Base-by-base conservation (phyloP, 2,888 invertebrate genomes). In the Cryptocephalus moraei region DNA sequence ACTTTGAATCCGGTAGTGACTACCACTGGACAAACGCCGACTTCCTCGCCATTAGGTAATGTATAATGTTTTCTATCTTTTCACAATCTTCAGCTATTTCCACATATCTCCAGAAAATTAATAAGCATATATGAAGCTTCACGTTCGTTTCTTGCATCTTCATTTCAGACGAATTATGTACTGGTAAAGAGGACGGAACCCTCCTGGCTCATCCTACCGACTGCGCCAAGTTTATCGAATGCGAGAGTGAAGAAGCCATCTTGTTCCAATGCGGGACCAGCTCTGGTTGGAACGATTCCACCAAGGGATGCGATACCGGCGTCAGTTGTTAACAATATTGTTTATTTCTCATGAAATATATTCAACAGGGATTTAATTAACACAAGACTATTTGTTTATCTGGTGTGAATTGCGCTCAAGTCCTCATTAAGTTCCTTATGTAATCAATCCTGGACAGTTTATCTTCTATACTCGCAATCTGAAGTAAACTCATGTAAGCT, bases 361-460 rank as follows among this genome's bases (percentile, higher is more conserved):
- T 22, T 4, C 22, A 22, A 22, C 2, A 22, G 22, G 6, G 6
- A 6, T 22, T 22, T 22, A 22, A 6, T 22, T 6, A 22, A 22
- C 39, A 31, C 39, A 22, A 39, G 6, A n/a, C 10, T 12, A 4
- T 40, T 22, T 22, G 22, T 22, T 22, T 22, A 22, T 22, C n/a
- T n/a, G n/a, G n/a, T 22, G 22, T 22, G 2, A 6, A 11, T 39
- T 34, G 10, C 10, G 3, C 3, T 12, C 31, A 11, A 10, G 33
- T 40, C n/a, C 22, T 38, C 47, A 41, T 36, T 12, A 48, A 40
- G 8, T 39, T 46, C 41, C 49, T 44, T 12, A 64, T 57, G 46
- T 60, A 61, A 46, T 59, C 51, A 36, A 66, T 62, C 40, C 66
- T 58, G 32, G 56, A 45, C 39, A 66, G 55, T 50, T 64, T 62